Conservation (phyloP, 2,797 vertebrate species). For the Myioborus melanocephalus region DNA sequence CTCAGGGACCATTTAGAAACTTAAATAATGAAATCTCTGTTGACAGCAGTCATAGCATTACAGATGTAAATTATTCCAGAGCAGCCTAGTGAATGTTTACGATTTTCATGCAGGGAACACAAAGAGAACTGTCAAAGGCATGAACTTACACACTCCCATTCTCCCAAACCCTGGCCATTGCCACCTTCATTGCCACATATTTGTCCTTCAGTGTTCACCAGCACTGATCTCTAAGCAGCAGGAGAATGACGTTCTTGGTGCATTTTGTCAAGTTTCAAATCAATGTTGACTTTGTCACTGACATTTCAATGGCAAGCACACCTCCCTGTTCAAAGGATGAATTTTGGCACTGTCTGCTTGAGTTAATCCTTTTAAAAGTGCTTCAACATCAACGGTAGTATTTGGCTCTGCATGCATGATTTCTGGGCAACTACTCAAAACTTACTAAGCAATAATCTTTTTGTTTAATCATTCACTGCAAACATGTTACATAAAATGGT, state of each 20-base stretch:
- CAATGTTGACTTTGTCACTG: neutral
- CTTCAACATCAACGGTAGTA: neutral
- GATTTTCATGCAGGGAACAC: neutral
- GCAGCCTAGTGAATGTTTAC: neutral
- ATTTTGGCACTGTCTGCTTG: neutral
- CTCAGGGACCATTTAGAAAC: neutral
- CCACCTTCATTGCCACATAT: neutral
- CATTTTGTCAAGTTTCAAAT: neutral
- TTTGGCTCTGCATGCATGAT: slow-evolving; percentile 48
- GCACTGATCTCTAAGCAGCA: neutral
- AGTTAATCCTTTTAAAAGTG: slow-evolving; percentile 30
- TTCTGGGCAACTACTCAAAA: slow-evolving; percentile 63
- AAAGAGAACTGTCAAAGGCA: neutral
- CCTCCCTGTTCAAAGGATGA: neutral
- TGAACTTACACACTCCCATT: neutral
- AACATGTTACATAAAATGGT: slow-evolving; percentile 42
- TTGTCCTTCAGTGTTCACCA: neutral
- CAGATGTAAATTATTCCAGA: neutral
- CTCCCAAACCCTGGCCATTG: accelerated
- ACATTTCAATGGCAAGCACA: neutral
- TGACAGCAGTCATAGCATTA: neutral
- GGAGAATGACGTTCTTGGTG: neutral
- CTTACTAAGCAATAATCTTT: slow-evolving; percentile 40
- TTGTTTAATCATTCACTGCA: slow-evolving; percentile 61
- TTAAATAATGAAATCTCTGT: neutral